Base-by-base conservation (phyloP, 2,113 vertebrate genomes). In the Microtus richardsoni region DNA sequence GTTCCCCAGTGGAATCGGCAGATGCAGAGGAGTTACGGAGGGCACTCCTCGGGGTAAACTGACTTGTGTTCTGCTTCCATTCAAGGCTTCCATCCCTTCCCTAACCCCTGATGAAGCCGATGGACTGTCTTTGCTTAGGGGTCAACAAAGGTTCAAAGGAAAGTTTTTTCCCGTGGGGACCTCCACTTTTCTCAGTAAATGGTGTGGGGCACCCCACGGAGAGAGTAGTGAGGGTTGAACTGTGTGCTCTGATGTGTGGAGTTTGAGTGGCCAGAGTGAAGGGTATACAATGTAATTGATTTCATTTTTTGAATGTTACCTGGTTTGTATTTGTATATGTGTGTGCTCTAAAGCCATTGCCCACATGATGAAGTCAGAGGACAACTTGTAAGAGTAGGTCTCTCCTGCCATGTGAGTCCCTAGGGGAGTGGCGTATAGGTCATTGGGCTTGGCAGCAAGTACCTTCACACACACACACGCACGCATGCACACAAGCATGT, bases 21-120 rank as follows among this genome's bases (percentile, higher is more conserved):
- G 94, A 91, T 74, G 95, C 91, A 97, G 94, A 96, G 95, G 95
- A 96, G 71, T 66, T 97, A 96, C 96, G 97, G 98, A 98, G 98
- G 97, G 83, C 82, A 93, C 97, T 97, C 5, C 98, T 99, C 98
- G 94, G 95, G 96, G 98, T 97, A 97, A 98, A 98, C 92, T 97
- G 96, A 96, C 88, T 96, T 95, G 95, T 94, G 97, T 98, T 98
- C 98, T 89, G 62, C 91, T 98, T 98, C 97, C 98, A 98, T 97
- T 98, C 97, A 98, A 92, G 96, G 97, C 97, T 97, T 84, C 33
- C 94, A 96, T 92, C 97, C 70, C 78, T 97, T 96, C 98, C 91
- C 64, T 97, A 84, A 92, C 96, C 98, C 98, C 97, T 13, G 28
- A 95, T 44, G 98, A 97, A 94, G 96, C 97, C 36, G 88, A 94